Evolutionary conservation across 1,140 invertebrate species (phyloP), one percentile per base, ranked within the genome.

Genomic region (Drosophila athabasca): DNA sequence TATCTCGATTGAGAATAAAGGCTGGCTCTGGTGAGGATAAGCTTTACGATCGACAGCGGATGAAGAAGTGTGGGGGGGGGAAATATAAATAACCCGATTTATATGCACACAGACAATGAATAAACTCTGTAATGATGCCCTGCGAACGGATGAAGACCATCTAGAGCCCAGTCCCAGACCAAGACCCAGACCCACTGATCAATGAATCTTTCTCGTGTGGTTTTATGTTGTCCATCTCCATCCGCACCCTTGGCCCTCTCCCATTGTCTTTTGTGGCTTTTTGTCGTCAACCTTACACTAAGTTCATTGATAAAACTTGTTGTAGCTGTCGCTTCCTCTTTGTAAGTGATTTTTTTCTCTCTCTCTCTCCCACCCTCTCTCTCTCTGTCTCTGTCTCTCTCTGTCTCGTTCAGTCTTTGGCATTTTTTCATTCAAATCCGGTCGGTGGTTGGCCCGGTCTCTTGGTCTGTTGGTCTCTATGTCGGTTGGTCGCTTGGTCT

Each of bases 281-380:
- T 66, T 60, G 69, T 74, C 58, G 43, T 67, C 76, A 79, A 65
- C 60, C 54, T 82, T 79, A 62, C 51, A 72, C 54, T 54, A 80
- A 51, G 58, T 85, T 85, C 80, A 84, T 84, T 84, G 76, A 83
- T 83, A 83, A 82, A 83, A 84, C 71, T 84, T 62, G 80, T 68
- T 82, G 70, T 73, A 62, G 76, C 53, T 62, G 72, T 58, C 80
- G 76, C 76, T 84, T 84, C 80, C 80, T 85, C 80, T 84, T 73
- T 76, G 81, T 72, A 80, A 84, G 81, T 71, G 76, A 76, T 85
- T 84, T 80, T 84, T 84, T 64, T 19, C 24, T 15, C 45, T 31
- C 31, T 72, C 35, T n/a, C 17, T 19, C 17, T 19, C 17, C 17
- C 15, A 41, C 46, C 17, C 24, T 15, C 45, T 31, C 31, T 72